A percentile compares a stretch with the other conserved stretches of the same genome.
These are phyloP conservation scores for Kryptolebias ocellatus DNA, from an alignment of 2,797 vertebrate species.

Conservation along the genomic window DNA sequence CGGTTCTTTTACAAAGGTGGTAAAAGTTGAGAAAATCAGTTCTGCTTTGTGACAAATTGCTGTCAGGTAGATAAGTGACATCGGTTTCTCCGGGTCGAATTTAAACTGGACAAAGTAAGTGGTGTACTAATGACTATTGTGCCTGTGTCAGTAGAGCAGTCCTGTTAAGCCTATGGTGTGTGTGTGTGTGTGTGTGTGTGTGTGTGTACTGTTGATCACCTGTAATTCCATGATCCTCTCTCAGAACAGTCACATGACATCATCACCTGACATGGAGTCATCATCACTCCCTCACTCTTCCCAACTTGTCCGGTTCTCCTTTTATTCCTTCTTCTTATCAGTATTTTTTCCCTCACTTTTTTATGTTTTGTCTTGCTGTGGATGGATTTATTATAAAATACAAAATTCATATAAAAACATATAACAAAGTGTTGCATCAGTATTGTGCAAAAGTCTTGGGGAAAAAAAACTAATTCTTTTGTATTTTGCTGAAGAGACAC, in stretches of 20 bases:
- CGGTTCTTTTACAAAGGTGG: background rate
- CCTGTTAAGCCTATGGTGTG: conserved; percentile 24
- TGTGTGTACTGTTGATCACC: conserved; percentile 62
- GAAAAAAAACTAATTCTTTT: too few species aligned
- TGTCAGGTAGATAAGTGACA: background rate
- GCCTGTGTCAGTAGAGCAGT: conserved; percentile 45
- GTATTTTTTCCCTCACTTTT: background rate
- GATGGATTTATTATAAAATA: too few species aligned
- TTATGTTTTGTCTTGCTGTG: too few species aligned
- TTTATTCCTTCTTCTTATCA: background rate
- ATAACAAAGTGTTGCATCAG: too few species aligned
- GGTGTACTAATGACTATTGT: conserved; percentile 13
- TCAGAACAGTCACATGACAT: conserved; percentile 55
- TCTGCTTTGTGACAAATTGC: background rate
- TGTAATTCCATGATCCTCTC: conserved; percentile 78
- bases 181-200: conserved; percentile 18
- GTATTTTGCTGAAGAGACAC: too few species aligned
- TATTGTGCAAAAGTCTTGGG: too few species aligned
- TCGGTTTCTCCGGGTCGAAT: background rate
- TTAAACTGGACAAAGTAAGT: background rate
- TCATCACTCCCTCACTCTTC: conserved; percentile 18
- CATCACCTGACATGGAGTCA: conserved; percentile 57
- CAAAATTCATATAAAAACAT: too few species aligned
- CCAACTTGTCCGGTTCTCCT: background rate
- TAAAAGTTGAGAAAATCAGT: background rate